Evolutionary conservation across 1,140 invertebrate species (phyloP).

Genomic region (Drosophila grimshawi): DNA sequence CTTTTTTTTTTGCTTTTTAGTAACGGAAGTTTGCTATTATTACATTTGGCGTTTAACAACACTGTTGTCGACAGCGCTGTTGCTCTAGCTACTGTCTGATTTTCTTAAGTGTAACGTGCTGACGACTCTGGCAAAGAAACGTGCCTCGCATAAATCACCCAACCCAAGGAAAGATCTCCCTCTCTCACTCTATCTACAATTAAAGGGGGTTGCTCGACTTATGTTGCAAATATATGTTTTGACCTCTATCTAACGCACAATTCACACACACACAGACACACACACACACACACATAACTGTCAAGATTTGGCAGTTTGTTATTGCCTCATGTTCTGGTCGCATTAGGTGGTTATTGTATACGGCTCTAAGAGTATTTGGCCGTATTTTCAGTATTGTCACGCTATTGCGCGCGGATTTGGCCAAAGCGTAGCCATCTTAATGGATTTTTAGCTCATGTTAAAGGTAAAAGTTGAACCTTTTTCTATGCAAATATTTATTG

Average conservation of each 20-base stretch:
- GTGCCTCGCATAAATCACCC: slow-evolving; percentile 66
- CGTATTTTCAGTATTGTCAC: slow-evolving; percentile 8
- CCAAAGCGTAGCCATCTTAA: background rate
- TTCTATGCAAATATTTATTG: too few relatives aligned
- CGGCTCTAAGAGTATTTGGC: slow-evolving; percentile 9
- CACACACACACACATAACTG: background rate
- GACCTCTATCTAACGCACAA: slow-evolving; percentile 28
- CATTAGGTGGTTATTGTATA: slow-evolving; percentile 28
- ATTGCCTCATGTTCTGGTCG: slow-evolving; percentile 27
- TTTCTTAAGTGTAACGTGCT: slow-evolving; percentile 59
- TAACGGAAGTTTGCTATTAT: slow-evolving; percentile 67
- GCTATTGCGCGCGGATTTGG: slow-evolving; percentile 2
- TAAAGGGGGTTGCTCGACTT: slow-evolving; percentile 19
- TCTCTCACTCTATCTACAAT: slow-evolving; percentile 2
- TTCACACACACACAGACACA: slow-evolving; percentile 2
- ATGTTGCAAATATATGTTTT: slow-evolving; percentile 30
- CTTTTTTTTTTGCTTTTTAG: slow-evolving; percentile 9
- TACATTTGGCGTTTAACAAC: slow-evolving; percentile 61
- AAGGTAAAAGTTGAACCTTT: background rate
- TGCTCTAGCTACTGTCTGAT: slow-evolving; percentile 44
- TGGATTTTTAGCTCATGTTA: background rate
- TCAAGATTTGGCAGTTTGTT: slow-evolving; percentile 29
- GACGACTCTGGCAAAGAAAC: slow-evolving; percentile 67
- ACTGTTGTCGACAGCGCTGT: slow-evolving; percentile 40
- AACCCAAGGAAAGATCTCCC: background rate